These are phyloP conservation scores for Erinaceus europaeus DNA, from an alignment of 2,113 vertebrate species.

Conservation along the genomic window DNA sequence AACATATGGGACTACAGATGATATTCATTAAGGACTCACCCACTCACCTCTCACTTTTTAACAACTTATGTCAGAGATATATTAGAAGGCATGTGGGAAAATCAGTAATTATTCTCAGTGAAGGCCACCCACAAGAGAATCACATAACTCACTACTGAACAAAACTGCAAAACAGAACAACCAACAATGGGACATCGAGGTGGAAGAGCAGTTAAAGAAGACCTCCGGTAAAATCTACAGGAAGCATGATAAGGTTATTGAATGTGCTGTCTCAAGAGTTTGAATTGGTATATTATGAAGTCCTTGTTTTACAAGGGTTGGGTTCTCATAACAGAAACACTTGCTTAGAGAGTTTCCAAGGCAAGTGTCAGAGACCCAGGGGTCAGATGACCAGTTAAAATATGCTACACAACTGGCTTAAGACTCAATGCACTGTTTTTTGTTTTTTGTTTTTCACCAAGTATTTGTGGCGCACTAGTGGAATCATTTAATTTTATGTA, in stretches of 20 bases:
- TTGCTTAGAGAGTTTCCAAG: background rate
- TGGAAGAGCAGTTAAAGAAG: background rate
- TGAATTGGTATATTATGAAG: background rate
- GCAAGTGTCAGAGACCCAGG: background rate
- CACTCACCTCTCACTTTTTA: constrained; percentile 48
- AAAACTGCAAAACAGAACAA: background rate
- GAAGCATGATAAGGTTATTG: background rate
- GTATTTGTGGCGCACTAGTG: background rate
- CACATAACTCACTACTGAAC: background rate
- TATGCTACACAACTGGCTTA: background rate
- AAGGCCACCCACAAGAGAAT: background rate
- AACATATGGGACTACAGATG: background rate
- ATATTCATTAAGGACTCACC: constrained; percentile 52
- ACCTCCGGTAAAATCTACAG: background rate
- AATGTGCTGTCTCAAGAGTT: background rate
- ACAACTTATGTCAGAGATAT: constrained; percentile 33
- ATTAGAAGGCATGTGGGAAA: background rate
- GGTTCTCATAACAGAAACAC: background rate
- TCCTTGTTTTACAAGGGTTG: background rate
- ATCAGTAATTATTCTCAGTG: background rate
- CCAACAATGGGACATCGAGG: background rate
- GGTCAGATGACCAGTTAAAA: background rate
- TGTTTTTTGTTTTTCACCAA: background rate
- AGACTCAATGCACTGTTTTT: background rate
- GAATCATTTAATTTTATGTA: background rate